Evolutionary conservation across 2,888 invertebrate genomes (phyloP), one percentile per base, ranked within the genome.

Genomic region (Drosophila rubida): DNA sequence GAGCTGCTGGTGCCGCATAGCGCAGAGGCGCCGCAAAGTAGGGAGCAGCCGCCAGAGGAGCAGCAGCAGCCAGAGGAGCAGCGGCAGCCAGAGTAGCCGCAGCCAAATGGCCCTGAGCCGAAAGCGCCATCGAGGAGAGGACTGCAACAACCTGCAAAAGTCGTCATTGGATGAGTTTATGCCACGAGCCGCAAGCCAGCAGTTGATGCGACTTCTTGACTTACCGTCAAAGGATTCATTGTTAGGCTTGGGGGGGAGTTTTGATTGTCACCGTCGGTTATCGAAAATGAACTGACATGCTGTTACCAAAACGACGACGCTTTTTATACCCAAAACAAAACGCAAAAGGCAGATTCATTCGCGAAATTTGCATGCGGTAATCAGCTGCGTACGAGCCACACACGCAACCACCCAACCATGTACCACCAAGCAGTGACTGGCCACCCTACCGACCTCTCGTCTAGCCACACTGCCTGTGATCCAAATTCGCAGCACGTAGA

Each of bases 181-280:
- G 8, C 8, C 0, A 11, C 7, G 27, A 27, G 1, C 25, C 37
- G 4, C n/a, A 19, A 8, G 11, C 22, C n/a, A 6, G 6, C 7
- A 5, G 4, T 1, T 14, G 35, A 8, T 13, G n/a, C 16, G 9
- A 6, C 7, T 22, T 44, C 4, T 7, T 27, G 8, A 92, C 92
- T 92, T 90, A 92, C 92, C 89, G 90, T 89, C 89, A 92, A 89
- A 89, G 91, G 89, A 91, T 90, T 91, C 91, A 92, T 92, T 92
- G 91, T 92, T 78, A 64, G 81, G 88, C 89, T 92, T 84, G 81
- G 87, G 82, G 79, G 76, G 65, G 37, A 76, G 74, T 80, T 87
- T 72, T 51, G 88, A 82, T 82, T 90, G 83, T 90, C 91, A 91
- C 92, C 89, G 91, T 91, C 89, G 90, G 90, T 91, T 92, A 90